phyloP scores from a whole-genome alignment of 2,888 invertebrate species.

The Morinoia aosen region DNA sequence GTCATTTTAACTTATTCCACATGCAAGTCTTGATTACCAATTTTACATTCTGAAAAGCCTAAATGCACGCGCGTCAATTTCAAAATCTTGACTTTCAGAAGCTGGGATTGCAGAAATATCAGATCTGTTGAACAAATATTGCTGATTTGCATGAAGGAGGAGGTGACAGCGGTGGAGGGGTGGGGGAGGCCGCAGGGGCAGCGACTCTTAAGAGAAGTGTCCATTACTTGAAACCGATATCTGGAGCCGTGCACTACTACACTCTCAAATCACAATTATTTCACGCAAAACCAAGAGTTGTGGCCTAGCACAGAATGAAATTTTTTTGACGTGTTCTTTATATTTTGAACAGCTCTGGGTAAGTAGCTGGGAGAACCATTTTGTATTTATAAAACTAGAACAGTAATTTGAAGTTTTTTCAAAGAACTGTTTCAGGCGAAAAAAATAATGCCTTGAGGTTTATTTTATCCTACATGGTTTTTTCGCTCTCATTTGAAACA shows the following conservation, averaged over 20 bases:
- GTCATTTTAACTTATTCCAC: neutral
- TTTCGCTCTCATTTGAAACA: neutral
- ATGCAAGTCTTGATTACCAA: neutral
- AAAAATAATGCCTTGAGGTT: neutral
- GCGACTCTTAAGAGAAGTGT: neutral
- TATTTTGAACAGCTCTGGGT: neutral
- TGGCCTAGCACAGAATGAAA: neutral
- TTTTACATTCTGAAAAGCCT: neutral
- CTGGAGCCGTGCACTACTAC: neutral
- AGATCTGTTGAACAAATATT: neutral
- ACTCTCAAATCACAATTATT: neutral
- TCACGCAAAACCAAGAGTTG: neutral
- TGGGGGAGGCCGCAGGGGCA: neutral
- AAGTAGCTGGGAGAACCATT: neutral
- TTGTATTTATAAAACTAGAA: neutral
- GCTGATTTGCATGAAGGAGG: neutral
- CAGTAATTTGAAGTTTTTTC: neutral
- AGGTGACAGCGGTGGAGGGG: neutral
- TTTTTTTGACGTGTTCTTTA: neutral
- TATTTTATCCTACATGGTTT: neutral
- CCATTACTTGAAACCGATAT: conserved; percentile 17
- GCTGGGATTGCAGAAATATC: neutral
- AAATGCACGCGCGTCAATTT: neutral
- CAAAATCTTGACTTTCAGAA: neutral
- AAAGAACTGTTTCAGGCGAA: neutral